phyloP scores from a whole-genome alignment of 2,888 invertebrate species.

The Himalopsyche japonica region DNA sequence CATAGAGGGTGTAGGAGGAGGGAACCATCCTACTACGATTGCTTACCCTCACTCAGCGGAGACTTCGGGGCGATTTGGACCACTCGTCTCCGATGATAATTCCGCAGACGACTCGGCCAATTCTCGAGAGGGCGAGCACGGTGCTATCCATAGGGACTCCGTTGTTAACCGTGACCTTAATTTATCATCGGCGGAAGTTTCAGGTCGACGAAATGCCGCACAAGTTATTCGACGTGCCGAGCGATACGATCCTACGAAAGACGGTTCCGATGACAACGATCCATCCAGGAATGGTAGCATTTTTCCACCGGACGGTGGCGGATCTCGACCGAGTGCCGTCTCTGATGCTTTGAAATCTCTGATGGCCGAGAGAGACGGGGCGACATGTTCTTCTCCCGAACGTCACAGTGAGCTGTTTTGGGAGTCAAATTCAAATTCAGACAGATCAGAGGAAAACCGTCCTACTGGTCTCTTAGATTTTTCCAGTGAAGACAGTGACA shows the following conservation, averaged over 20 bases:
- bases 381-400: slow-evolving; percentile 50
- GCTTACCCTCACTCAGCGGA: neutral
- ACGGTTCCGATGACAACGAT: slow-evolving; percentile 41
- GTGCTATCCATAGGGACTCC: slow-evolving; percentile 49
- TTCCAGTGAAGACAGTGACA: slow-evolving; percentile 55
- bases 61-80: slow-evolving; percentile 48
- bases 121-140: slow-evolving; percentile 48
- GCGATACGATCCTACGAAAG: slow-evolving; percentile 46
- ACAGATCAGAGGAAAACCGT: slow-evolving; percentile 48
- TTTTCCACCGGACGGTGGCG: slow-evolving; percentile 29
- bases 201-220: slow-evolving; percentile 48
- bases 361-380: slow-evolving; percentile 33
- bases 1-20: slow-evolving; percentile 35
- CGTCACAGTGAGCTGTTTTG: slow-evolving; percentile 54
- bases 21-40: neutral
- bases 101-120: slow-evolving; percentile 47
- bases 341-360: slow-evolving; percentile 31
- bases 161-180: slow-evolving; percentile 46
- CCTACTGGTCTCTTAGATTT: slow-evolving; percentile 46
- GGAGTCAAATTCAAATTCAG: slow-evolving; percentile 55
- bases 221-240: slow-evolving; percentile 56
- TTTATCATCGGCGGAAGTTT: slow-evolving; percentile 50
- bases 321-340: slow-evolving; percentile 18
- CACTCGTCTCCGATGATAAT: slow-evolving; percentile 43
- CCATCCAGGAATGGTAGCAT: slow-evolving; percentile 30